Percentiles rank a stretch among this genome's conserved stretches.
phyloP scores from a whole-genome alignment of 2,113 vertebrate genomes.

The Gasterosteus nipponicus region DNA sequence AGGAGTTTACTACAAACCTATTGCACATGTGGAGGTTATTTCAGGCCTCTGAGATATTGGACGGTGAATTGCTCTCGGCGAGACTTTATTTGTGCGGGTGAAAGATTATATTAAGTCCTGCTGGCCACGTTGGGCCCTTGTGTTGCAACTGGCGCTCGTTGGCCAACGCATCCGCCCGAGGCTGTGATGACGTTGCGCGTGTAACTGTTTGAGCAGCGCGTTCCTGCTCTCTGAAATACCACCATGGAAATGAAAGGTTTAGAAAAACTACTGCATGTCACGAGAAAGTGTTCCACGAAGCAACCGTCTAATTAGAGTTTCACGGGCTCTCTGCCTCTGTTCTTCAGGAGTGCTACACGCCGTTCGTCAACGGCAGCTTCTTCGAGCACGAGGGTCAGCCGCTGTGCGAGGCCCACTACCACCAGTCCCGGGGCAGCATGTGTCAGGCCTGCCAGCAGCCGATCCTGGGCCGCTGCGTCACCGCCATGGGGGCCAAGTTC shows the following conservation, averaged over 20 bases:
- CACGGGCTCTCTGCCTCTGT: not conserved
- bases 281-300: constrained; percentile 41
- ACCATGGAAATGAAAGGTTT: not conserved
- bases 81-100: not conserved
- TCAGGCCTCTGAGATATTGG: not conserved
- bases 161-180: not conserved
- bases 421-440: constrained; percentile 88
- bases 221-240: not conserved
- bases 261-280: constrained; percentile 13
- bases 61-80: not conserved
- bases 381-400: constrained; percentile 91
- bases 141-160: not conserved
- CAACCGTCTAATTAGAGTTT: constrained; percentile 15
- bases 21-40: not conserved
- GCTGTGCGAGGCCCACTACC: constrained; percentile 91
- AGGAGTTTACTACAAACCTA: not conserved
- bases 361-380: constrained; percentile 91
- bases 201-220: not conserved
- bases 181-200: not conserved
- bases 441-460: constrained; percentile 92
- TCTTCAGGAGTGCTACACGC: constrained; percentile 87
- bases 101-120: not conserved
- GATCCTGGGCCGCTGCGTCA: constrained; percentile 91
- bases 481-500: constrained; percentile 91
- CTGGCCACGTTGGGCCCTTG: not conserved